Evolutionary conservation across 2,888 invertebrate species (phyloP).

Genomic region (Phaonia tiefii): DNA sequence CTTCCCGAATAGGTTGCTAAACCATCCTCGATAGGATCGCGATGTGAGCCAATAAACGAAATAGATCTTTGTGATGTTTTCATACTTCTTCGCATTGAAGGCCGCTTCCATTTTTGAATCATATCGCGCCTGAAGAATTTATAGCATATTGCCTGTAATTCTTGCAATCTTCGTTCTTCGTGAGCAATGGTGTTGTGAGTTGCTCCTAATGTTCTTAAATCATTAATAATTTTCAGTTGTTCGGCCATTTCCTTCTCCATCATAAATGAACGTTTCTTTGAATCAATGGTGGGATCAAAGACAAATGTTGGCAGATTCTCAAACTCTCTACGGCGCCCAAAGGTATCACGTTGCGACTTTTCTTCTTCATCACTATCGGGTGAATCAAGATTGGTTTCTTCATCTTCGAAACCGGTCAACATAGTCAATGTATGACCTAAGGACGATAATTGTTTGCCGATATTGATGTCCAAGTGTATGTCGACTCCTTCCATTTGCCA

Average conservation of each 20-base stretch:
- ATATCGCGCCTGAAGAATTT: conserved; percentile 96
- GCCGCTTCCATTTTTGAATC: conserved; percentile 85
- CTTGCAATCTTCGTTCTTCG: conserved; percentile 94
- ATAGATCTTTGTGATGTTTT: conserved; percentile 86
- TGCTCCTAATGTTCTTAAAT: conserved; percentile 92
- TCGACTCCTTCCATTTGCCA: conserved; percentile 99
- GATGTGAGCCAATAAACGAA: conserved; percentile 87
- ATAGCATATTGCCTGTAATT: conserved; percentile 95
- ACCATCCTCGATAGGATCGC: conserved; percentile 83
- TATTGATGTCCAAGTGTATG: conserved; percentile 96
- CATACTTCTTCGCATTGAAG: conserved; percentile 79
- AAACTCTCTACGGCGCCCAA: conserved; percentile 84
- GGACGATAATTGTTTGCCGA: conserved; percentile 96
- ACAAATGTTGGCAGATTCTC: conserved; percentile 92
- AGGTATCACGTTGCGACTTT: conserved; percentile 82
- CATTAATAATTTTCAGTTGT: conserved; percentile 96
- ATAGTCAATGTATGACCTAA: conserved; percentile 97
- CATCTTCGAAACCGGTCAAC: conserved; percentile 95
- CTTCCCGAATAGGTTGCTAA: conserved; percentile 67
- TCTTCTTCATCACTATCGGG: conserved; percentile 91
- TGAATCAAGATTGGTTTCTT: conserved; percentile 84
- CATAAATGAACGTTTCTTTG: conserved; percentile 92
- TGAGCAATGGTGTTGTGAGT: conserved; percentile 94
- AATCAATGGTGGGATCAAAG: conserved; percentile 89
- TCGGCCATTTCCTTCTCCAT: conserved; percentile 99